Evolutionary conservation across 2,113 vertebrate species (phyloP).

Genomic region (Ailurus styani): DNA sequence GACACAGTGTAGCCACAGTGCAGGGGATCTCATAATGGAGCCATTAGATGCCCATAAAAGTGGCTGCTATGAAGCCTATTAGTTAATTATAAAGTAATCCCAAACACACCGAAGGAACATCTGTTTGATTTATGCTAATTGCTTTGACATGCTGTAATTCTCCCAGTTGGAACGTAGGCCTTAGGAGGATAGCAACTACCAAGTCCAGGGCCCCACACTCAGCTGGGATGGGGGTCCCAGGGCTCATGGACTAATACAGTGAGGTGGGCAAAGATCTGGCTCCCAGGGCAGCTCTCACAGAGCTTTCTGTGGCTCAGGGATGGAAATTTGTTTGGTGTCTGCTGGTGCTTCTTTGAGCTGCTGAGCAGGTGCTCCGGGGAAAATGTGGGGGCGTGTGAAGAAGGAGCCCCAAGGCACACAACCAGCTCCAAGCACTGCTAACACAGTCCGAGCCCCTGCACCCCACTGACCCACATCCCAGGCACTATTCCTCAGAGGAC

Average conservation of each 20-base stretch:
- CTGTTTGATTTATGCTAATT: slow-evolving; percentile 75
- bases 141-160: slow-evolving; percentile 52
- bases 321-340: neutral
- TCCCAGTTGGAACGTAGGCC: neutral
- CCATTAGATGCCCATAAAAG: slow-evolving; percentile 70
- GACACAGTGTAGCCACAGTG: slow-evolving; percentile 45
- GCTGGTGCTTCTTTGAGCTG: neutral
- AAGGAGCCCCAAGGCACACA: neutral
- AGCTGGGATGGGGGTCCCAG: neutral
- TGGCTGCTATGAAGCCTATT: slow-evolving; percentile 63
- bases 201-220: neutral
- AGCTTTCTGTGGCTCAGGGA: neutral
- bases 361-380: neutral
- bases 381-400: neutral
- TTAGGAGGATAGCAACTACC: neutral
- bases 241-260: neutral
- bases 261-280: neutral
- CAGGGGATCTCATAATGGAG: slow-evolving; percentile 61
- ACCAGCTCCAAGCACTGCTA: neutral
- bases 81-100: slow-evolving; percentile 77
- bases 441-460: neutral
- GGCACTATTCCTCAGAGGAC: neutral
- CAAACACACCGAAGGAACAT: slow-evolving; percentile 64
- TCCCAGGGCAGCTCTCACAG: neutral
- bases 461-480: neutral